Evolutionary conservation across 2,113 vertebrate genomes (phyloP).

Genomic region (Hyla sarda): DNA sequence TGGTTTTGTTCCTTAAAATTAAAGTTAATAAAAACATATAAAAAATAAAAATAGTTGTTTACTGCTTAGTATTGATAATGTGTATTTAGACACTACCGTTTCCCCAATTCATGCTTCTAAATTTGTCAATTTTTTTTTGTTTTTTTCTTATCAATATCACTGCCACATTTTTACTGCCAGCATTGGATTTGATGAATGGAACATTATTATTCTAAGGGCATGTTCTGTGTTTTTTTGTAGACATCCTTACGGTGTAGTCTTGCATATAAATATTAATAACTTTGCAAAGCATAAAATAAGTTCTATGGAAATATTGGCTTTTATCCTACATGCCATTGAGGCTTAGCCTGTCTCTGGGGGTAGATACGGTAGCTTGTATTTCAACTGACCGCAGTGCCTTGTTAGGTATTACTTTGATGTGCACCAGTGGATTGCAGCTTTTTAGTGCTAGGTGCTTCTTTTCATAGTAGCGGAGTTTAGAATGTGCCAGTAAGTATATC

Average conservation of each 20-base stretch:
- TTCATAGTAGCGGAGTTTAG: not conserved
- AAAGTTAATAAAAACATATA: too few relatives aligned
- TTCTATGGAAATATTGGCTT: not conserved
- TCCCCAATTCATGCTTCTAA: not conserved
- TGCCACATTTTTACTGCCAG: not conserved
- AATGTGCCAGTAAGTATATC: not conserved
- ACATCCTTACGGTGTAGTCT: not conserved
- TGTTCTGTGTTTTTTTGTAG: not conserved
- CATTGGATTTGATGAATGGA: not conserved
- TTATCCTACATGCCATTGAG: not conserved
- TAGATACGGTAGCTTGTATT: not conserved
- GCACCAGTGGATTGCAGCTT: not conserved
- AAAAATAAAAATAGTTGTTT: too few relatives aligned
- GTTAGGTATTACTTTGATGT: not conserved
- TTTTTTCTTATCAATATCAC: not conserved
- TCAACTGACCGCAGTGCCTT: not conserved
- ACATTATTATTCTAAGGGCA: not conserved
- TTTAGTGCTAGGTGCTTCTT: not conserved
- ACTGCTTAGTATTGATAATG: not conserved
- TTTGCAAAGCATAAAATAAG: not conserved
- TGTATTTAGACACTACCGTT: not conserved
- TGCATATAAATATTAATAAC: conserved; percentile 26
- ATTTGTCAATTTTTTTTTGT: not conserved
- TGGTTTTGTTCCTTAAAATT: too few relatives aligned
- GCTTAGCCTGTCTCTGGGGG: not conserved